Evolutionary conservation across 2,113 vertebrate species (phyloP).

Genomic region (Clarias batrachus): DNA sequence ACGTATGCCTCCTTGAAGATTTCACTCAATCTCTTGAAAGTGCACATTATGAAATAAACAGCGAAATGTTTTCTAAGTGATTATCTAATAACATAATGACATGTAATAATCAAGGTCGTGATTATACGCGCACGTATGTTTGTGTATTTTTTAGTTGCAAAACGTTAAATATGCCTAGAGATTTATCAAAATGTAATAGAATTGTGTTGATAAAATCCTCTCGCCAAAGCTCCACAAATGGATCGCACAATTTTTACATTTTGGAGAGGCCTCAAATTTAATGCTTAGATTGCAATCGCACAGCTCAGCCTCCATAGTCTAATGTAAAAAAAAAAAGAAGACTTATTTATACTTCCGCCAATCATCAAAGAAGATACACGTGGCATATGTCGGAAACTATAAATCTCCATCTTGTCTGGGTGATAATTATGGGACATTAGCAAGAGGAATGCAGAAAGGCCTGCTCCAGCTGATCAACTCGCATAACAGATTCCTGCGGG

Average conservation of each 20-base stretch:
- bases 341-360: slow-evolving; percentile 51
- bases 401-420: slow-evolving; percentile 48
- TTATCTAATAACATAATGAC: not conserved
- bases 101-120: not conserved
- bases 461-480: slow-evolving; percentile 48
- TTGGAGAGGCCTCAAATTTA: not conserved
- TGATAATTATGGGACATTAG: slow-evolving; percentile 57
- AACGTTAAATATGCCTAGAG: no score
- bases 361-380: slow-evolving; percentile 51
- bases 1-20: not conserved
- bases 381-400: slow-evolving; percentile 57
- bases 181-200: not conserved
- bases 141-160: not conserved
- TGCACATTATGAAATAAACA: not conserved
- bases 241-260: not conserved
- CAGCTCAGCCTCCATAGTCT: slow-evolving; percentile 10
- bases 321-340: slow-evolving; percentile 31
- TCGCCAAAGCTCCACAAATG: no score
- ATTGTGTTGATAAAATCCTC: not conserved
- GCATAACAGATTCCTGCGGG: slow-evolving; percentile 46
- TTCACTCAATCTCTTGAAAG: not conserved
- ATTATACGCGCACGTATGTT: not conserved
- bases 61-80: not conserved
- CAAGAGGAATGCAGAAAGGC: slow-evolving; percentile 42
- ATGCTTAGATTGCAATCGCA: not conserved